A percentile compares a stretch with the other conserved stretches of the same genome.
Evolutionary conservation across 2,888 invertebrate genomes (phyloP).

Genomic region (Parascotia fuliginaria): DNA sequence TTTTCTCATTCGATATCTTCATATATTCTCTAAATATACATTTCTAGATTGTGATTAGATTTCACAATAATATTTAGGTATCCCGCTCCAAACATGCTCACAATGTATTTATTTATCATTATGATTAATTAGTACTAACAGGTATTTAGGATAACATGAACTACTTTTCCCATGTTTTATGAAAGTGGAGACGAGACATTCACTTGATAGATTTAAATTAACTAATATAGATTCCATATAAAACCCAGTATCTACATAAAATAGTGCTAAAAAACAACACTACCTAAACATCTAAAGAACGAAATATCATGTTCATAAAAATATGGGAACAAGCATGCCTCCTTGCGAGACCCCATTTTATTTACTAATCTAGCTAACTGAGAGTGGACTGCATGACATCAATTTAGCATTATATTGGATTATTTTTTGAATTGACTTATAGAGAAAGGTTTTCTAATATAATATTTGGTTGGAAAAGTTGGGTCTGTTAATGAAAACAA

Average conservation of each 20-base stretch:
- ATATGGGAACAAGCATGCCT: constrained; percentile 17
- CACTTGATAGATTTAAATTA: neutral
- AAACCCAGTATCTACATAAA: too few relatives aligned
- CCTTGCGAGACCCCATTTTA: constrained; percentile 10
- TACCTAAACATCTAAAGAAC: neutral
- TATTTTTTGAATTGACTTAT: neutral
- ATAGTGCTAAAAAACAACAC: neutral
- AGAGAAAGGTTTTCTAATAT: neutral
- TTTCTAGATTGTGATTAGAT: constrained; percentile 4
- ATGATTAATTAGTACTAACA: constrained; percentile 32
- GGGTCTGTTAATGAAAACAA: neutral
- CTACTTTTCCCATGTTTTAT: constrained; percentile 7
- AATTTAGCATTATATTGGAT: constrained; percentile 12
- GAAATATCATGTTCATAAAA: constrained; percentile 6
- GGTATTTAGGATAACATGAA: constrained; percentile 12
- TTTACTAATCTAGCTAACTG: constrained; percentile 3
- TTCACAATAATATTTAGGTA: constrained; percentile 21
- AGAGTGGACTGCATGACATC: constrained; percentile 31
- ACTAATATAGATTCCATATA: too few relatives aligned
- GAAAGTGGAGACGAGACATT: neutral
- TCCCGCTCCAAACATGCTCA: constrained; percentile 48
- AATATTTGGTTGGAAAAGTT: neutral
- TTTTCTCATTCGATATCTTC: neutral
- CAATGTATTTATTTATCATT: constrained; percentile 32
- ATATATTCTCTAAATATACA: neutral